Conservation (phyloP, 2,888 invertebrate genomes). For the Sinodicranocentrus sp. region DNA sequence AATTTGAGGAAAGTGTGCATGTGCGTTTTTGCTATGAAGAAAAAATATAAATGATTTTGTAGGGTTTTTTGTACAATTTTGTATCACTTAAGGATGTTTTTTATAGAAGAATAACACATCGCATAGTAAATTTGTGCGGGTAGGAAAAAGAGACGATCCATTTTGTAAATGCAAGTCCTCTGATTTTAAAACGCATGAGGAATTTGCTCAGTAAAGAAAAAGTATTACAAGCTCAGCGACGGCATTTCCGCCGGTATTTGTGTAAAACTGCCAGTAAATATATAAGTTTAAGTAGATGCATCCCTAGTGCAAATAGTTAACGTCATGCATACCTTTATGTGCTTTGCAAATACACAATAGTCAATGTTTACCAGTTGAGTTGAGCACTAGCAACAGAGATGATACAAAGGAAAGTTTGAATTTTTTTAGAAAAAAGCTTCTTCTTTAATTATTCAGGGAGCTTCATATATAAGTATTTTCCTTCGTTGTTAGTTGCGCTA, state of each 20-base stretch:
- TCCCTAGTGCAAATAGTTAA: slow-evolving; percentile 42
- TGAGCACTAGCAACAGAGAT: neutral
- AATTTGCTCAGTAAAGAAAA: no score
- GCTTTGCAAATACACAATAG: slow-evolving; percentile 34
- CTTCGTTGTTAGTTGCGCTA: slow-evolving; percentile 30
- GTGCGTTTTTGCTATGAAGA: neutral
- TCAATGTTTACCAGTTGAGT: slow-evolving; percentile 14
- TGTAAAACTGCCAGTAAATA: no score
- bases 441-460: slow-evolving; percentile 27
- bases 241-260: no score
- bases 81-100: no score
- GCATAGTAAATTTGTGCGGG: no score
- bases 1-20: neutral
- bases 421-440: slow-evolving; percentile 22
- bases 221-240: no score
- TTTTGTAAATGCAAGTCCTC: no score
- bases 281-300: slow-evolving; percentile 43
- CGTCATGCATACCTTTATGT: slow-evolving; percentile 15
- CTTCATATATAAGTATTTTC: slow-evolving; percentile 44
- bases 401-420: slow-evolving; percentile 23
- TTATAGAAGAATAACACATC: no score
- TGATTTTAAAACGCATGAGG: no score
- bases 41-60: neutral
- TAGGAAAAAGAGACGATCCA: no score
- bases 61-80: no score